Percentiles rank a stretch among this genome's conserved stretches.
These are phyloP conservation scores for Percopsis transmontana DNA, from an alignment of 2,113 vertebrate genomes.

Conservation along the genomic window DNA sequence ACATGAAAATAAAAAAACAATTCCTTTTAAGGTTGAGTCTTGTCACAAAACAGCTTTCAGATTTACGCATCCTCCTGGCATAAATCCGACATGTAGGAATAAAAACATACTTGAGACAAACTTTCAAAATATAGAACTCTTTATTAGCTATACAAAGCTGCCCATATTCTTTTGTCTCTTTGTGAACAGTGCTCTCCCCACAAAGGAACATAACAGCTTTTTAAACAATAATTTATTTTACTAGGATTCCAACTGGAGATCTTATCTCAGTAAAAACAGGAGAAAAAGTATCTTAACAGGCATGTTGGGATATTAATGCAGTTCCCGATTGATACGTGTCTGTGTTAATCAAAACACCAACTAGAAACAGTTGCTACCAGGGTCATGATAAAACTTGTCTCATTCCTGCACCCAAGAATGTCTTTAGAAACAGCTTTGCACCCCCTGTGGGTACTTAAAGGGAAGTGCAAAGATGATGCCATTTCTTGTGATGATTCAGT, in stretches of 20 bases:
- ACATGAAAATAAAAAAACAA: too few relatives aligned
- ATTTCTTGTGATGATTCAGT: not conserved
- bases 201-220: not conserved
- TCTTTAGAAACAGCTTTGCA: slow-evolving; percentile 22
- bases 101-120: not conserved
- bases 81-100: not conserved
- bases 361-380: not conserved
- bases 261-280: not conserved
- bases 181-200: not conserved
- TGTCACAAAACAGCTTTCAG: too few relatives aligned
- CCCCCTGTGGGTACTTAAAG: slow-evolving; percentile 43
- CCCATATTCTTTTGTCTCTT: slow-evolving; percentile 7
- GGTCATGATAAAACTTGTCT: not conserved
- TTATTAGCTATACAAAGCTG: slow-evolving; percentile 27
- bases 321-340: too few relatives aligned
- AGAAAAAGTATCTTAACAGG: not conserved
- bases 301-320: not conserved
- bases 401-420: not conserved
- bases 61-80: too few relatives aligned
- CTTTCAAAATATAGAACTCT: slow-evolving; percentile 30
- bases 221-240: too few relatives aligned
- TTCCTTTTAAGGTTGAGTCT: too few relatives aligned
- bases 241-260: too few relatives aligned
- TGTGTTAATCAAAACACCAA: not conserved
- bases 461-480: slow-evolving; percentile 18